Evolutionary conservation across 2,888 invertebrate species (phyloP), one percentile per base, ranked within the genome.

Genomic region (Parasteatoda lunata): DNA sequence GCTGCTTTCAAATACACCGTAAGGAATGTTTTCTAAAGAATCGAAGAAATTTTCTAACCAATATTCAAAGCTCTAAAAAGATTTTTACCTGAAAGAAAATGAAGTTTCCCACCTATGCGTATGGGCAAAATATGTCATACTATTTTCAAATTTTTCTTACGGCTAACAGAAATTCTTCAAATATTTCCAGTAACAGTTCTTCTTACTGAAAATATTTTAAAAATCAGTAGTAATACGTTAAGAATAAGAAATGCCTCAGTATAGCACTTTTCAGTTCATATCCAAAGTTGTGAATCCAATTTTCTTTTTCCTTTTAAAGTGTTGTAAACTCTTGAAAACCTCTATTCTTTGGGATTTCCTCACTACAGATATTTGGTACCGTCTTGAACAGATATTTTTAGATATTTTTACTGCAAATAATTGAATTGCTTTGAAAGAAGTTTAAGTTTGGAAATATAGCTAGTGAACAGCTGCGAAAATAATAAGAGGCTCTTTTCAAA

Each of bases 211-310:
- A 59, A 59, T 13, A 59, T 59, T n/a, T 59, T 59, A 59, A 59
- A 59, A 59, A 13, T 59, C 59, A 59, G 8, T 59, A 59, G 59
- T 30, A 59, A 59, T 59, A 59, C 59, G 9, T 59, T 59, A 30
- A 30, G 30, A 30, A 30, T 59, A 59, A 59, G 59, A 59, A 59
- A 59, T 59, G 59, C 59, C n/a, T 30, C 30, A 59, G 59, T n/a
- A 59, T 59, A 59, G n/a, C 59, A 59, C 59, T 59, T 59, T 59
- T 59, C 11, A 59, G 59, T 59, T 59, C 59, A 59, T 59, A 59
- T 59, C 59, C 8, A n/a, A 13, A n/a, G 59, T 9, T 9, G 59
- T 4, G 11, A n/a, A 59, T 59, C 59, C 59, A 59, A 59, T 59
- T 59, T 59, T 59, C 59, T 59, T 59, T 9, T 11, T 59, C 59